Conservation (phyloP, 2,797 vertebrate genomes). For the Rostrhamus sociabilis region DNA sequence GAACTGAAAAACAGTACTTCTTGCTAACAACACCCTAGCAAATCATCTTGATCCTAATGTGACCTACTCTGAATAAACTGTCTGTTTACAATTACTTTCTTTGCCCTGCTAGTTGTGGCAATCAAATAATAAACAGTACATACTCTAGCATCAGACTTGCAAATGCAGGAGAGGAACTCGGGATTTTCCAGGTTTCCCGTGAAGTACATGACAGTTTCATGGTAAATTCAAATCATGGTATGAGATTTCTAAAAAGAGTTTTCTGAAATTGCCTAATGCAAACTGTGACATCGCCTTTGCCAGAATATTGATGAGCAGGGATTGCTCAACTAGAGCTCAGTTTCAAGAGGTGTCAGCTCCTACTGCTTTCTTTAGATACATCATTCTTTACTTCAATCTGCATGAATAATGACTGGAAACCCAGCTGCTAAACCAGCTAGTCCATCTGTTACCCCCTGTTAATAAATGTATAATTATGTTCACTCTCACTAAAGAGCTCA, state of each 20-base stretch:
- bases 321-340: constrained; percentile 8
- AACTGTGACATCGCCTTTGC: background rate
- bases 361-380: constrained; percentile 36
- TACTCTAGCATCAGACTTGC: background rate
- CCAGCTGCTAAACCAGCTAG: constrained; percentile 58
- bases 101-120: background rate
- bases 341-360: constrained; percentile 36
- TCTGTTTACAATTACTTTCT: background rate
- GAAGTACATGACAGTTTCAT: background rate
- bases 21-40: constrained; percentile 3
- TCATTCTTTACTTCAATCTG: constrained; percentile 26
- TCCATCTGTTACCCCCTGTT: constrained; percentile 39
- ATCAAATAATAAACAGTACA: background rate
- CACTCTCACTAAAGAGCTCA: constrained; percentile 18
- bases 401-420: constrained; percentile 47
- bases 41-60: background rate
- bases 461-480: constrained; percentile 26
- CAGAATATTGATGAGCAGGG: background rate
- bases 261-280: background rate
- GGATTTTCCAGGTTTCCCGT: background rate
- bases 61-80: background rate
- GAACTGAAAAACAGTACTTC: background rate
- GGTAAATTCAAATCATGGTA: background rate
- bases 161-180: background rate
- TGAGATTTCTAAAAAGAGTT: background rate